Percentiles rank a stretch among this genome's conserved stretches.
Evolutionary conservation across 2,113 vertebrate species (phyloP).

Genomic region (Oostethus manadensis): DNA sequence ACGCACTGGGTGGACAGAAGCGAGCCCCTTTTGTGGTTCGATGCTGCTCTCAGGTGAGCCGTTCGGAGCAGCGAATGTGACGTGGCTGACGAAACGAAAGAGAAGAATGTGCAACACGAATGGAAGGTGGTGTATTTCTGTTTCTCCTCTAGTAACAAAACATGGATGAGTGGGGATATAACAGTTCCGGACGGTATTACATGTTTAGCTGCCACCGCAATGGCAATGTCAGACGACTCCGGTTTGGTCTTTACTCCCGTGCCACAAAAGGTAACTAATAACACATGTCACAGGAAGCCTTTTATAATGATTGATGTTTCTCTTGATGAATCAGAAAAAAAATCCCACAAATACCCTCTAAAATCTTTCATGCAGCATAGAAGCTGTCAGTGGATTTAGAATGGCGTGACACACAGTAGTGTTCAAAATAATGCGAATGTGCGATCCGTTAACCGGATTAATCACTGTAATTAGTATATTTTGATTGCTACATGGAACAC

Average conservation of each 20-base stretch:
- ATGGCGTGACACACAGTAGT: too few species aligned
- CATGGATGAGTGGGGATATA: slow-evolving; percentile 59
- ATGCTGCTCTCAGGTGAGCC: slow-evolving; percentile 71
- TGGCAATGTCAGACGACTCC: slow-evolving; percentile 75
- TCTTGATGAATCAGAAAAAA: too few species aligned
- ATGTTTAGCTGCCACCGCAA: slow-evolving; percentile 75
- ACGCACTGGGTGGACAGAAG: slow-evolving; percentile 57
- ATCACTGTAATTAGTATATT: too few species aligned
- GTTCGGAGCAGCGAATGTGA: neutral
- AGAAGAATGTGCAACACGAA: neutral
- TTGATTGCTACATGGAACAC: too few species aligned
- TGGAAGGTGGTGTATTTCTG: neutral
- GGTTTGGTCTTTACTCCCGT: slow-evolving; percentile 71
- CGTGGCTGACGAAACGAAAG: neutral
- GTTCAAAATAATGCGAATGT: too few species aligned
- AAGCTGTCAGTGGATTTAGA: too few species aligned
- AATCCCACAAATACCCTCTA: too few species aligned
- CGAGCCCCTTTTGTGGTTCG: slow-evolving; percentile 81
- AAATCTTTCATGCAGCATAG: too few species aligned
- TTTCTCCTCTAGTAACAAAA: slow-evolving; percentile 58
- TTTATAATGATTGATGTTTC: too few species aligned
- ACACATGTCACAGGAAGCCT: neutral
- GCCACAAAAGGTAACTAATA: slow-evolving; percentile 69
- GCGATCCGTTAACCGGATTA: too few species aligned
- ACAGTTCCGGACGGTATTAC: slow-evolving; percentile 78